Percentiles rank a stretch among this genome's conserved stretches.
Conservation (phyloP, 2,888 invertebrate species). For the Pecten maximus region DNA sequence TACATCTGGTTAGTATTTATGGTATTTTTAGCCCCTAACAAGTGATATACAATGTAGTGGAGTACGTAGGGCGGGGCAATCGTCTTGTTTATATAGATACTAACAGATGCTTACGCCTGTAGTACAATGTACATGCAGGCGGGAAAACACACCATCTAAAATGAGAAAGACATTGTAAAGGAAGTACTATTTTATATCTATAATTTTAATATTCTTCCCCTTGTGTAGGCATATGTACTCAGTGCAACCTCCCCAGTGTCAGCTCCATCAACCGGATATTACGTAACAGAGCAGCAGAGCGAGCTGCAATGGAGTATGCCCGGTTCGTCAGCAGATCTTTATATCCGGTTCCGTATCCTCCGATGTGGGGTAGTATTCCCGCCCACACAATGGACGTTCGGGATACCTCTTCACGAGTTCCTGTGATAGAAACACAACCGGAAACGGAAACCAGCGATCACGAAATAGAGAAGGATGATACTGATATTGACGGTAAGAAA, state of each 20-base stretch:
- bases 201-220: no score
- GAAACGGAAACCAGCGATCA: background rate
- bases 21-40: no score
- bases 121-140: no score
- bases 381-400: background rate
- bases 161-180: no score
- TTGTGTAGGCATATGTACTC: slow-evolving; percentile 90
- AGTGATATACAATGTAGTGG: no score
- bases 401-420: background rate
- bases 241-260: slow-evolving; percentile 97
- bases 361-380: slow-evolving; percentile 54
- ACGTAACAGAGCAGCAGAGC: slow-evolving; percentile 96
- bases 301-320: slow-evolving; percentile 97
- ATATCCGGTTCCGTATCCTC: slow-evolving; percentile 58
- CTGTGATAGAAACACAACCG: background rate
- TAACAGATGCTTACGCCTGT: no score
- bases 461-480: background rate
- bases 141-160: no score
- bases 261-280: slow-evolving; percentile 98
- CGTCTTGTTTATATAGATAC: no score
- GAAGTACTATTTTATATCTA: no score
- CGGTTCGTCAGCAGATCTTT: slow-evolving; percentile 77
- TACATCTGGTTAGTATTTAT: no score
- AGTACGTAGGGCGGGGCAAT: no score
- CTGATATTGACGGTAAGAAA: background rate